These are phyloP conservation scores for Mustela lutreola DNA, from an alignment of 2,113 vertebrate genomes.

Conservation along the genomic window DNA sequence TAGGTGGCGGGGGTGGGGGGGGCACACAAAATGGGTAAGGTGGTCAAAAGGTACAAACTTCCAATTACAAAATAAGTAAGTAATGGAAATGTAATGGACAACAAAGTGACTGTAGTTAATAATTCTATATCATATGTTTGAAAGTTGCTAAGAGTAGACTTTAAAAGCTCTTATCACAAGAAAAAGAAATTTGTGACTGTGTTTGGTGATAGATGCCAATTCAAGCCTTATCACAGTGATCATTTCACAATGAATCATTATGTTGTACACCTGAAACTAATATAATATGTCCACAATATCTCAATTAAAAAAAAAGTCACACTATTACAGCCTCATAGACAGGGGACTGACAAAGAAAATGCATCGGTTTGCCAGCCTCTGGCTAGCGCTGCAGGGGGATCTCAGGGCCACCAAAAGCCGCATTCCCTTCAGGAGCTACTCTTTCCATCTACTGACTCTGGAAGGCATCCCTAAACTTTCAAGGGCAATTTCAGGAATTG, in stretches of 20 bases:
- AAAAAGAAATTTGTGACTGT: background rate
- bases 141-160: background rate
- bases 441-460: background rate
- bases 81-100: background rate
- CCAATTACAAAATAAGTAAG: background rate
- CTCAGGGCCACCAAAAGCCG: background rate
- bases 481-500: background rate
- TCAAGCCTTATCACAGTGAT: background rate
- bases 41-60: background rate
- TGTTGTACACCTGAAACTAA: background rate
- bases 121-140: background rate
- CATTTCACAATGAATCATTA: background rate
- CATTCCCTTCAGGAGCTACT: fast-evolving
- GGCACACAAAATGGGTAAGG: background rate
- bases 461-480: background rate
- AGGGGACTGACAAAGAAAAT: background rate
- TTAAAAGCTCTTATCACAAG: background rate
- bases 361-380: background rate
- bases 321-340: background rate
- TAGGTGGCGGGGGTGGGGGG: too few species aligned
- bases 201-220: background rate
- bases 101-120: background rate
- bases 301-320: background rate
- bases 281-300: background rate
- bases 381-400: background rate